Conservation (phyloP, 2,113 vertebrate species). For the Dipodomys merriami region DNA sequence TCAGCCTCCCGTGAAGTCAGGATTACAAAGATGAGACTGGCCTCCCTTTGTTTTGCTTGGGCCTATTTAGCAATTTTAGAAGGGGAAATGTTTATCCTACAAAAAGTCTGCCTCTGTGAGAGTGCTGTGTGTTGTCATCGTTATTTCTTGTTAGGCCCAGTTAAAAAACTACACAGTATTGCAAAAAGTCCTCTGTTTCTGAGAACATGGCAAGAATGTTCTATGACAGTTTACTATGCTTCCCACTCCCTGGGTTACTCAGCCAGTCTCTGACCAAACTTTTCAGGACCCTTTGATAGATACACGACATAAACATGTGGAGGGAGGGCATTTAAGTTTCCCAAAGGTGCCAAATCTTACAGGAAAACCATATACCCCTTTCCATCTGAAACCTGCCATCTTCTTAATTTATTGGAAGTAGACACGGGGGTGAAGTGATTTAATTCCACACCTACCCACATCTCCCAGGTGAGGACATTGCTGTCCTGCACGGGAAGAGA, state of each 20-base stretch:
- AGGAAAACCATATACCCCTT: not conserved
- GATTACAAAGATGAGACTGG: too few species aligned
- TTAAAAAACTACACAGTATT: not conserved
- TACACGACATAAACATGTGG: not conserved
- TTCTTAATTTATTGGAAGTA: conserved; percentile 2
- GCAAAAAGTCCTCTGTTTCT: not conserved
- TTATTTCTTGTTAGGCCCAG: not conserved
- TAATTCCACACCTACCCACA: not conserved
- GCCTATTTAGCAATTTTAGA: not conserved
- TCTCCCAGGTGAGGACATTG: not conserved
- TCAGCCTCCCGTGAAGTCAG: too few species aligned
- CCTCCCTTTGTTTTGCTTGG: not conserved
- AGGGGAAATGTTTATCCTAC: not conserved
- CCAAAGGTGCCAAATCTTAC: not conserved
- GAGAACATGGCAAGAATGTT: not conserved
- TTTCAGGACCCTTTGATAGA: not conserved
- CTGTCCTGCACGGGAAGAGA: not conserved
- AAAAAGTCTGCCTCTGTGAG: not conserved
- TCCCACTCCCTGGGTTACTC: not conserved
- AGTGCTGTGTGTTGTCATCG: not conserved
- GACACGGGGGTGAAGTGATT: not conserved
- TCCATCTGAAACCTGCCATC: not conserved
- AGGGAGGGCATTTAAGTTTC: too few species aligned
- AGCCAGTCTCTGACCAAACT: not conserved
- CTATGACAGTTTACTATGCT: not conserved